phyloP scores from a whole-genome alignment of 2,888 invertebrate species.

The Lordiphosa fenestrarum region DNA sequence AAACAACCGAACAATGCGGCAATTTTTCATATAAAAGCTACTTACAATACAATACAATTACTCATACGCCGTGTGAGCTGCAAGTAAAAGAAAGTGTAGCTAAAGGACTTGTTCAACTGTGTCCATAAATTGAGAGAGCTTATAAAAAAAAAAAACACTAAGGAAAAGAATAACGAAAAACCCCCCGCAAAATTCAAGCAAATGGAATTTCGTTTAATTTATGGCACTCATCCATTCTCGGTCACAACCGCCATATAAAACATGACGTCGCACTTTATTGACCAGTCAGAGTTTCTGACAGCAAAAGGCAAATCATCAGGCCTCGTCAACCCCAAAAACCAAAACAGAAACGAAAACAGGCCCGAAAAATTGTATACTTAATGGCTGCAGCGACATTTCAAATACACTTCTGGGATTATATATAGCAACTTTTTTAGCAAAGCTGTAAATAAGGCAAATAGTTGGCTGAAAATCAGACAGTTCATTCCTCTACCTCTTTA shows the following conservation, averaged over 20 bases:
- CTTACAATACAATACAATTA: slow-evolving; percentile 34
- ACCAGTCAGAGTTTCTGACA: slow-evolving; percentile 48
- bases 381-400: too few species aligned
- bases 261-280: slow-evolving; percentile 74
- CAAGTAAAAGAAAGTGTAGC: slow-evolving; percentile 39
- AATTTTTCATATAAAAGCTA: slow-evolving; percentile 8
- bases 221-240: slow-evolving; percentile 34
- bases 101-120: slow-evolving; percentile 23
- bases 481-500: too few species aligned
- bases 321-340: slow-evolving; percentile 33
- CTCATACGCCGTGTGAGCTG: slow-evolving; percentile 49
- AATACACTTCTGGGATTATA: too few species aligned
- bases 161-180: slow-evolving; percentile 25
- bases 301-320: slow-evolving; percentile 45
- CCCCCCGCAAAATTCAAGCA: slow-evolving; percentile 45
- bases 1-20: slow-evolving; percentile 8
- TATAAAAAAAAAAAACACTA: slow-evolving; percentile 14
- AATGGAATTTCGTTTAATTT: slow-evolving; percentile 67
- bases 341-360: too few species aligned
- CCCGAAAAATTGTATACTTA: too few species aligned
- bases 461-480: too few species aligned
- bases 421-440: too few species aligned
- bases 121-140: slow-evolving; percentile 56
- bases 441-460: too few species aligned
- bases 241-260: slow-evolving; percentile 52